Evolutionary conservation across 1,140 invertebrate species (phyloP).

Genomic region (Globodera ellingtonae): DNA sequence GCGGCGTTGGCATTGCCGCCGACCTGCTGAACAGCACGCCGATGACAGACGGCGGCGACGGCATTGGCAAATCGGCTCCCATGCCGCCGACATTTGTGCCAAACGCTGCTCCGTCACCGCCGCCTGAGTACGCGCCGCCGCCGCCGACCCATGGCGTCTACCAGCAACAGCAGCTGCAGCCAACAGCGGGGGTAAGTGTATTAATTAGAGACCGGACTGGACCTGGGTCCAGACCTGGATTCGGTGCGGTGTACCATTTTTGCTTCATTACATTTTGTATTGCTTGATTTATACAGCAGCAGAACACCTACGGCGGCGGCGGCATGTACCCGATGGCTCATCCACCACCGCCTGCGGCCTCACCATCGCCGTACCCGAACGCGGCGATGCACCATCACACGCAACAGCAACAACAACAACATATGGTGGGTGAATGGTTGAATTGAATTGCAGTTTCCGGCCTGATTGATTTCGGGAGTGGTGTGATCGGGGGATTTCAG

Average conservation of each 20-base stretch:
- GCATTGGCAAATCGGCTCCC: neutral
- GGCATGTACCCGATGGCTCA: constrained; percentile 8
- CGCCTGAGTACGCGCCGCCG: constrained; percentile 31
- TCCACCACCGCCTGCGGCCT: neutral
- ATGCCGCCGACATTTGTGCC: neutral
- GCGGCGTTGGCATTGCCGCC: neutral
- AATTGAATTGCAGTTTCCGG: no score
- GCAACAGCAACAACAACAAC: neutral
- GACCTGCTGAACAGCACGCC: neutral
- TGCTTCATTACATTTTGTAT: neutral
- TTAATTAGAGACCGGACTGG: no score
- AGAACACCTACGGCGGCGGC: neutral
- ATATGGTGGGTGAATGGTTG: neutral
- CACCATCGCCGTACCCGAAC: neutral
- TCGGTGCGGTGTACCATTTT: constrained; percentile 9
- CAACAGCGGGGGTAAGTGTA: neutral
- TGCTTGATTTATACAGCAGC: neutral
- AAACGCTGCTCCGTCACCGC: constrained; percentile 7
- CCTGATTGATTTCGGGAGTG: no score
- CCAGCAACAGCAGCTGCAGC: constrained; percentile 25
- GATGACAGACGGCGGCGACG: neutral
- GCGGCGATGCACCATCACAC: neutral
- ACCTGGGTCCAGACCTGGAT: no score
- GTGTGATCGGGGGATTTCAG: neutral
- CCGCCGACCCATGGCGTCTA: constrained; percentile 19